Conservation (phyloP, 1,140 invertebrate species). For the Chrysopa pallens region DNA sequence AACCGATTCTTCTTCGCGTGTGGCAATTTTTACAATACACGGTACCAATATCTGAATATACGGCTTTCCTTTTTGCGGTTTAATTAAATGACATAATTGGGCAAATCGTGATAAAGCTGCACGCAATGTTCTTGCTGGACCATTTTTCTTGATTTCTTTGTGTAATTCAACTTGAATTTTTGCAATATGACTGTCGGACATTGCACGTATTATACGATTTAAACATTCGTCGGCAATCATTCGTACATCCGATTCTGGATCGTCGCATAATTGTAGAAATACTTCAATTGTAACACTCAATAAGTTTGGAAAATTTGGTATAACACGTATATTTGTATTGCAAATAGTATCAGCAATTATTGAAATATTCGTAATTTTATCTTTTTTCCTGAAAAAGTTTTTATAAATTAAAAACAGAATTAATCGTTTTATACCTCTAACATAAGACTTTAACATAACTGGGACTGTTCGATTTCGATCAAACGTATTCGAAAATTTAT, state of each 20-base stretch:
- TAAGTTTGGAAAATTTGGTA: conserved; percentile 41
- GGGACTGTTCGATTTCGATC: too few relatives aligned
- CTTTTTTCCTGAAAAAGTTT: conserved; percentile 37
- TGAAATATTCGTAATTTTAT: conserved; percentile 48
- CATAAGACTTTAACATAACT: too few relatives aligned
- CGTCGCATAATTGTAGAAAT: conserved; percentile 53
- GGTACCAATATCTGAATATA: conserved; percentile 59
- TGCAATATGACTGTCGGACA: conserved; percentile 33
- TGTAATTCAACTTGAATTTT: conserved; percentile 62
- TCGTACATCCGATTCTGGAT: conserved; percentile 54
- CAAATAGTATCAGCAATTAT: conserved; percentile 47
- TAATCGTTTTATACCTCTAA: too few relatives aligned
- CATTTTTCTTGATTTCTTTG: conserved; percentile 65
- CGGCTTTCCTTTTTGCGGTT: conserved; percentile 56
- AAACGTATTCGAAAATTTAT: too few relatives aligned
- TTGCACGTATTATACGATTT: conserved; percentile 59
- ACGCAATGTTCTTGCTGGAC: conserved; percentile 42
- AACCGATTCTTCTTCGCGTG: conserved; percentile 49
- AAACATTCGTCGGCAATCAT: conserved; percentile 65
- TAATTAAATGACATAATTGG: conserved; percentile 44
- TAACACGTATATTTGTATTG: conserved; percentile 28
- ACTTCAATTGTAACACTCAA: conserved; percentile 53
- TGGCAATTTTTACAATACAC: conserved; percentile 43
- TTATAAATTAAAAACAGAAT: too few relatives aligned
- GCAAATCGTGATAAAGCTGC: conserved; percentile 59